Evolutionary conservation across 2,888 invertebrate genomes (phyloP), one percentile per base, ranked within the genome.

Genomic region (Anagyrus pseudococci): DNA sequence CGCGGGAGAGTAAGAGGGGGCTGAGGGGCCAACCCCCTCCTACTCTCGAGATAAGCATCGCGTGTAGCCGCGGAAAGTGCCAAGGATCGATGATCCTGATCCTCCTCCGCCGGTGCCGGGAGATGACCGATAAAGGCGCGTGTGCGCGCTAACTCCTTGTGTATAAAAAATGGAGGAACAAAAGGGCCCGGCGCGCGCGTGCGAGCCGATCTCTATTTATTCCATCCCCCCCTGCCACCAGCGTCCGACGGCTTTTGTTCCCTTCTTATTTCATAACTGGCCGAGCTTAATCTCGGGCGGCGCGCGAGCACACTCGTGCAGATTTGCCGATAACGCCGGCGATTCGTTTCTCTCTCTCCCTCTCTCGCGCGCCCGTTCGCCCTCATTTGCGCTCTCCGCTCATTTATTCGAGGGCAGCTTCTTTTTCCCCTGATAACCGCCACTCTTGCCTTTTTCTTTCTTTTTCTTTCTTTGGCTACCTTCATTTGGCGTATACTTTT

Each of bases 11-110:
- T 46, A 54, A 52, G 57, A n/a, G n/a, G n/a, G n/a, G n/a, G n/a
- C n/a, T n/a, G n/a, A n/a, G n/a, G n/a, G n/a, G n/a, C n/a, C n/a
- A n/a, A n/a, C n/a, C n/a, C n/a, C n/a, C n/a, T n/a, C n/a, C n/a
- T n/a, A n/a, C n/a, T n/a, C n/a, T n/a, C n/a, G 64, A 68, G 69
- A 69, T 69, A 69, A 69, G 68, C 62, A 70, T 69, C 70, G 65
- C 67, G 63, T 64, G 69, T 62, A 66, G 59, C 57, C 41, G 65
- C 46, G 66, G 62, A 62, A 66, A 66, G 62, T 62, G 15, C 61
- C 19, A 37, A 64, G 66, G 68, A 70, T 71, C 68, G 68, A 69
- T 62, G 66, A 57, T 62, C 55, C 23, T 46, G 54, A 58, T 57
- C 25, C 40, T 17, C 46, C 57, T 15, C 15, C 44, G 53, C 23